Evolutionary conservation across 2,113 vertebrate genomes (phyloP), one percentile per base, ranked within the genome.

Genomic region (Tonatia bakeri): DNA sequence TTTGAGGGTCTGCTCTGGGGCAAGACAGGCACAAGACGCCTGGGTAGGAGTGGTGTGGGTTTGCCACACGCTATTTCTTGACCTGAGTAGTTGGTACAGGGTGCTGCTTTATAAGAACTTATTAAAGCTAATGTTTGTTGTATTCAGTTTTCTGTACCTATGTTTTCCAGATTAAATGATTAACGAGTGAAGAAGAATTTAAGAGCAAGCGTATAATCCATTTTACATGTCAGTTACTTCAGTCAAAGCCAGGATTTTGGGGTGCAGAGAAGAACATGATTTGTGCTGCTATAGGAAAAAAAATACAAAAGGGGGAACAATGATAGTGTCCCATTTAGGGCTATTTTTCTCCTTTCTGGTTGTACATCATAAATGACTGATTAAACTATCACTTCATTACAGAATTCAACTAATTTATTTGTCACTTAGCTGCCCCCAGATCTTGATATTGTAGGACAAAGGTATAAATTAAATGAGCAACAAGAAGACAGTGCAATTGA

Each of bases 381-480:
- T 92, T 87, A 94, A 93, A 80, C n/a, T 72, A 22, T 76, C 73
- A 91, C 92, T 91, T 94, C 47, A 89, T 94, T 77, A 87, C 10
- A 83, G 56, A 93, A 38, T 80, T 93, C 84, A 70, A 84, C 91
- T 93, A 89, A 87, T 94, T 90, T 87, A 61, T 83, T 77, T 89
- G 56, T 95, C 76, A 82, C 38, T 86, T 84, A 95, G 36, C 16
- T 61, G 40, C 65, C 87, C 47, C 72, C 45, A 43, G 65, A 86
- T 79, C 89, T 91, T 91, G 64, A 90, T 79, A 75, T 10, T 76
- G 17, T 81, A 76, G 83, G 45, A 90, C 40, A 91, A 86, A 96
- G 69, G 20, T 83, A 72, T 91, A 96, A 96, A 93, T 86, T 93
- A 95, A 91, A 81, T 72, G 22, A 96, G 45, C n/a, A 95, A 82